Conservation (phyloP, 2,113 vertebrate species). For the Eptatretus burgeri region DNA sequence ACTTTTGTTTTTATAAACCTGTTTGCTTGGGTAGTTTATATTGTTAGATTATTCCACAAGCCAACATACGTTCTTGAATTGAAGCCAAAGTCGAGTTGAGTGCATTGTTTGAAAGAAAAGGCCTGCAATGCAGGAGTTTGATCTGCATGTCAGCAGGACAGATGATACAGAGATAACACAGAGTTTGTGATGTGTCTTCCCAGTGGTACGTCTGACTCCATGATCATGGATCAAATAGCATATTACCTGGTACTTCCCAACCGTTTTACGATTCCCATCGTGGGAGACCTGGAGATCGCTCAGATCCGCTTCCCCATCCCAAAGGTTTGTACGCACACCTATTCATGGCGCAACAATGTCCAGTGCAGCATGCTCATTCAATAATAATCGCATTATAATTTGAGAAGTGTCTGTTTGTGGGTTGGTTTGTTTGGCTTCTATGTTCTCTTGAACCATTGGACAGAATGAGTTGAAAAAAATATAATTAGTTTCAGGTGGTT, state of each 20-base stretch:
- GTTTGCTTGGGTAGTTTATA: too few species aligned
- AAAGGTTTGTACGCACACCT: constrained; percentile 28
- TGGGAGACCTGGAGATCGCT: constrained; percentile 41
- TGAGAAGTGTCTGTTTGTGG: neutral
- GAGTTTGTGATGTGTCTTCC: neutral
- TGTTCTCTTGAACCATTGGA: neutral
- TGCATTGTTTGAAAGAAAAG: too few species aligned
- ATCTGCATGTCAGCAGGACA: too few species aligned
- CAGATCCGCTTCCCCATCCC: constrained; percentile 55
- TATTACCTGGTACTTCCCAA: constrained; percentile 67
- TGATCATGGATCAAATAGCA: constrained; percentile 67
- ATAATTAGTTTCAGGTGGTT: too few species aligned
- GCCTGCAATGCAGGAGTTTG: too few species aligned
- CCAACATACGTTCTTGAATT: too few species aligned
- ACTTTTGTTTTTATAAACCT: too few species aligned
- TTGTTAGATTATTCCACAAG: too few species aligned
- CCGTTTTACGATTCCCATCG: constrained; percentile 54
- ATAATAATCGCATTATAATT: neutral
- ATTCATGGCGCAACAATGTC: neutral
- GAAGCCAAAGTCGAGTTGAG: too few species aligned
- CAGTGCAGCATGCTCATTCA: neutral
- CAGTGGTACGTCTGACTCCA: constrained; percentile 54
- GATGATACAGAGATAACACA: too few species aligned
- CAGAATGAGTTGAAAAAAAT: neutral
- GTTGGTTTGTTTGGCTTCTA: neutral